Evolutionary conservation across 1,140 invertebrate species (phyloP), one percentile per base, ranked within the genome.

Genomic region (Drosophila albomicans): DNA sequence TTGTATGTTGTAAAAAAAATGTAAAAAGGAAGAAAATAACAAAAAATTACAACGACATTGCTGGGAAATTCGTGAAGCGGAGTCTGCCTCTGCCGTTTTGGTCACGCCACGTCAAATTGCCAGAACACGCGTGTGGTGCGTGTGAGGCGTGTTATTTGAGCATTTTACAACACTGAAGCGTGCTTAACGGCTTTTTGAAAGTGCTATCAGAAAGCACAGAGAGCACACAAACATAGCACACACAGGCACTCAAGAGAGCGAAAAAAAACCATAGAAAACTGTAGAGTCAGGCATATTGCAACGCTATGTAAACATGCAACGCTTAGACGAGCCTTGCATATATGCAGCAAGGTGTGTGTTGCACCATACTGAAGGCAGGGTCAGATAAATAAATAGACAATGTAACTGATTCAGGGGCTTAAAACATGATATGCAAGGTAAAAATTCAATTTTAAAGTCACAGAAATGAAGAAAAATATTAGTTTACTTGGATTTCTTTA

Each of bases 151-250:
- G 81, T 82, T 84, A 82, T 84, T 84, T 76, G 67, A 82, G 61
- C 81, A 68, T 79, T 82, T 79, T 84, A 84, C 81, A 84, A 82
- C 80, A 82, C 81, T 84, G 80, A 76, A 76, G 81, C 80, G 76
- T 84, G 81, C 81, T 79, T 82, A 82, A 82, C 81, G 81, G 81
- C 81, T 79, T 82, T 84, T 84, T 82, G 73, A 84, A 82, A 82
- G 63, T 82, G 76, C 81, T 69, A 82, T 82, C 80, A 77, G 65
- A 16, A 52, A 59, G 62, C 30, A 56, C 15, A 52, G 16, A 43
- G 46, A 28, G 30, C 54, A 49, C 11, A 67, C 59, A 70, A 79
- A 61, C 58, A 65, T 57, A 71, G 58, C 67, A 61, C 57, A 49
- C 25, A 15, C 2, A 32, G 52, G 7, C 41, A 43, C 41, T 43